Evolutionary conservation across 2,797 vertebrate genomes (phyloP).

Genomic region (Remorina albescens): DNA sequence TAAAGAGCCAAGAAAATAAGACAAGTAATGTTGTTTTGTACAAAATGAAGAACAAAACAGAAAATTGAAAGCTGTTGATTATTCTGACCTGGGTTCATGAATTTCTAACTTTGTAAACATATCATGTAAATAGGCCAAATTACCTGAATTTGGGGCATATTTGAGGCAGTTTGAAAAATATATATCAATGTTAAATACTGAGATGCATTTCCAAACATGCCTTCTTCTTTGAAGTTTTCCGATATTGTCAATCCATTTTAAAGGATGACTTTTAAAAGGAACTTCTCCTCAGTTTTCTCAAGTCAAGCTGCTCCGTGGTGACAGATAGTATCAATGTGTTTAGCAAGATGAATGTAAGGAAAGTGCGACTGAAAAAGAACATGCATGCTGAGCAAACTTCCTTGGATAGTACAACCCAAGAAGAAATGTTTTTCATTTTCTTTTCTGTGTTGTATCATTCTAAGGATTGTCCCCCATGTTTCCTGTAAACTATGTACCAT

Average conservation of each 20-base stretch:
- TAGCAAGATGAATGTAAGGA: slow-evolving; percentile 19
- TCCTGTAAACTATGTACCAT: slow-evolving; percentile 46
- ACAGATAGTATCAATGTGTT: slow-evolving; percentile 13
- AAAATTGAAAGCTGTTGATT: background rate
- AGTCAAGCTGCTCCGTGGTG: slow-evolving; percentile 13
- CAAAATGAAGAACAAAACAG: background rate
- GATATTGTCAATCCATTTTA: background rate
- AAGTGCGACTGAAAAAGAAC: slow-evolving; percentile 44
- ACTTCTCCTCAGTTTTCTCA: slow-evolving; percentile 7
- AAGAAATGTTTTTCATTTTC: slow-evolving; percentile 17
- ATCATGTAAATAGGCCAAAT: background rate
- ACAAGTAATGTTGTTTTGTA: too few relatives aligned
- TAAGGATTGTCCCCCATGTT: slow-evolving; percentile 50
- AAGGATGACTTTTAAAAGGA: slow-evolving; percentile 11
- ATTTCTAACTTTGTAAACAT: background rate
- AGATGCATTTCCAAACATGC: too few relatives aligned
- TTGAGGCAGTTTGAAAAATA: background rate
- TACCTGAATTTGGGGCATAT: background rate
- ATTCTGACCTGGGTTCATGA: background rate
- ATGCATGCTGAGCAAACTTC: slow-evolving; percentile 14
- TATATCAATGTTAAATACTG: too few relatives aligned
- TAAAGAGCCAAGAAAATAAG: too few relatives aligned
- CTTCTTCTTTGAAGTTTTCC: background rate
- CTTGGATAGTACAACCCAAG: background rate
- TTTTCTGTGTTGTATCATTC: slow-evolving; percentile 52